Percentiles rank a stretch among this genome's conserved stretches.
Conservation (phyloP, 2,888 invertebrate genomes). For the Scaptomyza caliginosa region DNA sequence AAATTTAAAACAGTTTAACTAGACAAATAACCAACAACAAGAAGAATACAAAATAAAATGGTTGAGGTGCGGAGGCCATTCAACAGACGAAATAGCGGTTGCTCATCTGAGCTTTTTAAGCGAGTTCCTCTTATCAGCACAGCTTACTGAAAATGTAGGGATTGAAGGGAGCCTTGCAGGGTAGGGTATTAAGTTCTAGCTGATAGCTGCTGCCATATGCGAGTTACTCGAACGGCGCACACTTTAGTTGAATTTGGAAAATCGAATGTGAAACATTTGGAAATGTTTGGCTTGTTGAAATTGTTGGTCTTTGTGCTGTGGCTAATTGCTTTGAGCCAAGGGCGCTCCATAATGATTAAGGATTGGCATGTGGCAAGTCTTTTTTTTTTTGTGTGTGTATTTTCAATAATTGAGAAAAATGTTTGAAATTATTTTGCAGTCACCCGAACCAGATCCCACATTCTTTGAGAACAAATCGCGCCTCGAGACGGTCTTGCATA, state of each 20-base stretch:
- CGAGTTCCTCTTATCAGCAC: conserved; percentile 26
- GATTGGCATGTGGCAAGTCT: conserved; percentile 38
- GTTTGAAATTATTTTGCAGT: neutral
- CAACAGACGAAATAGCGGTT: conserved; percentile 1
- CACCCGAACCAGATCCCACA: conserved; percentile 55
- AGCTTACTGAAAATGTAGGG: conserved; percentile 31
- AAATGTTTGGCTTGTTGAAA: conserved; percentile 47
- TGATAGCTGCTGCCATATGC: conserved; percentile 3
- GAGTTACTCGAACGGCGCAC: neutral
- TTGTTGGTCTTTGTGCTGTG: conserved; percentile 37
- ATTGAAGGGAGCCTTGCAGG: neutral
- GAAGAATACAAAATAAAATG: neutral
- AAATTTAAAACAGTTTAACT: conserved; percentile 69
- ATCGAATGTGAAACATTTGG: conserved; percentile 21
- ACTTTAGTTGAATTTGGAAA: conserved; percentile 22
- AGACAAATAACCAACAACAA: neutral
- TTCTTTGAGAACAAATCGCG: conserved; percentile 41
- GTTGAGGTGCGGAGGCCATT: neutral
- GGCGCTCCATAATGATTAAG: conserved; percentile 15
- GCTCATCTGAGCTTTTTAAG: conserved; percentile 4
- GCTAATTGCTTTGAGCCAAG: conserved; percentile 57
- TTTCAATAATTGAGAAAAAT: neutral
- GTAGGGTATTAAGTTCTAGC: neutral
- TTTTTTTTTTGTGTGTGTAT: neutral
- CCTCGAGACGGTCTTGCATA: conserved; percentile 16